Percentiles rank a stretch among this genome's conserved stretches.
phyloP scores from a whole-genome alignment of 1,140 invertebrate species.

The Hypothenemus hampei region DNA sequence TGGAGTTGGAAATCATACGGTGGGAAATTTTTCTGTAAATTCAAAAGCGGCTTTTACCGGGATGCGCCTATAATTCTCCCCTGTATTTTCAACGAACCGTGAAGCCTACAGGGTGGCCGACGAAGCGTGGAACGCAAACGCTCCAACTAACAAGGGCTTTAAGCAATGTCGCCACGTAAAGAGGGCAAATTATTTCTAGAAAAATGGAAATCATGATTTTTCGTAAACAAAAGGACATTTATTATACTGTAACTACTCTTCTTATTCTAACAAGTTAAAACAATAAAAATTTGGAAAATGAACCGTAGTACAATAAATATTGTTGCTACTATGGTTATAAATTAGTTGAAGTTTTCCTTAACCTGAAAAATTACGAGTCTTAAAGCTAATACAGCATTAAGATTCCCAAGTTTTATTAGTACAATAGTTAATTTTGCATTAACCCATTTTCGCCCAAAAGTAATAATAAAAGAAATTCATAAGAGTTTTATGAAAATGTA shows the following conservation, averaged over 20 bases:
- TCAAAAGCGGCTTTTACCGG: conserved; percentile 18
- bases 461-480: no score
- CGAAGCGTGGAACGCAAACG: conserved; percentile 17
- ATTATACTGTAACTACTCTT: background rate
- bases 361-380: no score
- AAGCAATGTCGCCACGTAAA: conserved; percentile 13
- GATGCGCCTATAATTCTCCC: conserved; percentile 24
- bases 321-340: no score
- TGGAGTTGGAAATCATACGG: background rate
- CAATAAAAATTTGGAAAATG: no score
- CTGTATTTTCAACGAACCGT: conserved; percentile 18
- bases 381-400: no score
- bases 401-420: no score
- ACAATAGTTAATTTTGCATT: no score
- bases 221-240: background rate
- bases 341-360: no score
- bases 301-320: no score
- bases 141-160: conserved; percentile 18
- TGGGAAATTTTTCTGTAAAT: conserved; percentile 10
- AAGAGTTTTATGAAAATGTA: no score
- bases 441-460: no score
- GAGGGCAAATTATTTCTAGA: conserved; percentile 9
- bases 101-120: conserved; percentile 24
- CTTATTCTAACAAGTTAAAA: no score
- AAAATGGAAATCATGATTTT: background rate